Percentiles rank a stretch among this genome's conserved stretches.
Conservation (phyloP, 2,797 vertebrate species). For the Muraenolepis orangiensis region DNA sequence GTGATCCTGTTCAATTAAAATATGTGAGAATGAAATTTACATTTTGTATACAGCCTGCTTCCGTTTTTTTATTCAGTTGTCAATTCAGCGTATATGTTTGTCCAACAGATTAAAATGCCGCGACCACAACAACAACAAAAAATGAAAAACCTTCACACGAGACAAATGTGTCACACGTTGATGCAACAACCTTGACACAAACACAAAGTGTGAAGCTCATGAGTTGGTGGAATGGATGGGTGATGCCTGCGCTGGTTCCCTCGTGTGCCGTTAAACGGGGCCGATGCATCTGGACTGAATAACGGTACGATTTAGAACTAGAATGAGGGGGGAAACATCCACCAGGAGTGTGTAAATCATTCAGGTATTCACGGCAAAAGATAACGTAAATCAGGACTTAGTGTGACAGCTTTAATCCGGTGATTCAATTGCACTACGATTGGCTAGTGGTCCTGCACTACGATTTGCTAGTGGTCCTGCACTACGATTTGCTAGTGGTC, state of each 20-base stretch:
- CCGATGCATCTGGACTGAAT: not conserved
- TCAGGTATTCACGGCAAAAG: not conserved
- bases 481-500: not conserved
- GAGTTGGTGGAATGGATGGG: not conserved
- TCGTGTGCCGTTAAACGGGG: not conserved
- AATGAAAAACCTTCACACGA: not conserved
- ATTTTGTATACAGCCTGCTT: not conserved
- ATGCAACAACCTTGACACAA: not conserved
- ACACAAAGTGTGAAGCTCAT: not conserved
- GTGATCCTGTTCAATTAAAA: not conserved
- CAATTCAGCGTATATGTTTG: not conserved
- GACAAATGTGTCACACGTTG: not conserved
- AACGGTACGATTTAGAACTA: not conserved
- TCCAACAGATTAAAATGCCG: no score
- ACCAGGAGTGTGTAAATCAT: not conserved
- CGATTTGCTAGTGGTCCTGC: not conserved
- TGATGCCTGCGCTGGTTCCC: not conserved
- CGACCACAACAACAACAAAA: no score
- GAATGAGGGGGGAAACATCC: not conserved
- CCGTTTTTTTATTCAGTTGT: no score
- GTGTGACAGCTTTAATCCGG: not conserved
- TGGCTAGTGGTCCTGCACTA: not conserved
- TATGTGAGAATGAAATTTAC: no score
- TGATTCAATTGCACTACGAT: not conserved
- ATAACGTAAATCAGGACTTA: not conserved